A percentile compares a stretch with the other conserved stretches of the same genome.
phyloP scores from a whole-genome alignment of 2,113 vertebrate species.

The Odobenus rosmarus region DNA sequence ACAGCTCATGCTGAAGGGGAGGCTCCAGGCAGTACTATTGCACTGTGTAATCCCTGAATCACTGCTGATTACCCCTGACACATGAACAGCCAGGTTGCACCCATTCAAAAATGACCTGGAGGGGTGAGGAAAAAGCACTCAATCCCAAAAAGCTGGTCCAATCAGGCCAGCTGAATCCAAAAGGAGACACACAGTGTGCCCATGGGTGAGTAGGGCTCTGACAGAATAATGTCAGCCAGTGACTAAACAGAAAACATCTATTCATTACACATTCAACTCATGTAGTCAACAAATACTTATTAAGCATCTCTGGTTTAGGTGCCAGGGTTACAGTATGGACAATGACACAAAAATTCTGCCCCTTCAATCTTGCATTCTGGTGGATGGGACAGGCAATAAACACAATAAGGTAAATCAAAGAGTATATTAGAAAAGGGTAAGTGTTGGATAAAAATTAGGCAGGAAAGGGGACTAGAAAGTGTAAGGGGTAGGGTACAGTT shows the following conservation, averaged over 20 bases:
- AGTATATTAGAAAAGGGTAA: background rate
- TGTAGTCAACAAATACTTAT: background rate
- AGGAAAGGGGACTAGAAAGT: background rate
- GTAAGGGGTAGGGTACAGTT: background rate
- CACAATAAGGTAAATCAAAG: background rate
- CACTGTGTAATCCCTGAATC: background rate
- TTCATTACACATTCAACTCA: background rate
- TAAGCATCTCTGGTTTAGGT: slow-evolving; percentile 4
- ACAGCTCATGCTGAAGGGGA: background rate
- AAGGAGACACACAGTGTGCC: background rate
- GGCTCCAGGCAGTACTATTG: background rate
- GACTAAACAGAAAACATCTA: background rate
- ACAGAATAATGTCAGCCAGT: background rate
- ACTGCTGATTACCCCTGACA: background rate
- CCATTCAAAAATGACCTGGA: background rate
- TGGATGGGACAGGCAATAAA: background rate
- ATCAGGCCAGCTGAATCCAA: background rate
- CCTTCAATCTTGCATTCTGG: background rate
- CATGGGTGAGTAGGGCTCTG: background rate
- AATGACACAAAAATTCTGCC: background rate
- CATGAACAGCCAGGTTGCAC: background rate
- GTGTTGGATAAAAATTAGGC: background rate
- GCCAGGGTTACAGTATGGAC: background rate
- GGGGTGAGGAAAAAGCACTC: background rate
- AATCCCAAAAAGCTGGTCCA: background rate